phyloP scores from a whole-genome alignment of 1,140 invertebrate species.

The Platorchestia sp. region DNA sequence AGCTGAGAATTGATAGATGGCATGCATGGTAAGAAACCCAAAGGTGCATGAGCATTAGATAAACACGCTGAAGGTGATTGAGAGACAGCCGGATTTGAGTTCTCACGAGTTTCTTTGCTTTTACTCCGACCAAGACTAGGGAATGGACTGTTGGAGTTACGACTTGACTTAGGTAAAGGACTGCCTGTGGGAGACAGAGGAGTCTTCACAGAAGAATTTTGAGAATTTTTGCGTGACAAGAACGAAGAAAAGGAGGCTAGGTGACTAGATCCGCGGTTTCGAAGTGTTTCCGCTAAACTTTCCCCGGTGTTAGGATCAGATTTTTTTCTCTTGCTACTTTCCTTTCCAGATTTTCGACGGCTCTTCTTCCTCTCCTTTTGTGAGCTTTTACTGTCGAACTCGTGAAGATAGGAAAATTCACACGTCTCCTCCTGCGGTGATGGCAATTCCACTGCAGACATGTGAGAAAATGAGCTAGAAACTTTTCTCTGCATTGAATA shows the following conservation, averaged over 20 bases:
- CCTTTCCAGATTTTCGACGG: slow-evolving; percentile 79
- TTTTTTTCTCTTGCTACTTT: slow-evolving; percentile 80
- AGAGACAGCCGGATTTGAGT: background rate
- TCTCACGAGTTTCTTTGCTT: slow-evolving; percentile 59
- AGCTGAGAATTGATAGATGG: background rate
- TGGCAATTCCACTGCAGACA: slow-evolving; percentile 50
- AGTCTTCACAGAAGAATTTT: slow-evolving; percentile 63
- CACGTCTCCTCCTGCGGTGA: slow-evolving; percentile 74
- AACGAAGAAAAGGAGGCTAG: slow-evolving; percentile 61
- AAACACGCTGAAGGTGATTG: background rate
- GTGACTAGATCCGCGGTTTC: slow-evolving; percentile 63
- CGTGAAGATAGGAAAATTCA: slow-evolving; percentile 8
- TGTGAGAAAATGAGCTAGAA: background rate
- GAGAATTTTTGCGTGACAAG: slow-evolving; percentile 63
- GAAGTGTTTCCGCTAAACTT: slow-evolving; percentile 47
- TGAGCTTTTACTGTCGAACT: slow-evolving; percentile 70
- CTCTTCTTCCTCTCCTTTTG: slow-evolving; percentile 77
- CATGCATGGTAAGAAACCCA: slow-evolving; percentile 27
- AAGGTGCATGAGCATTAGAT: background rate
- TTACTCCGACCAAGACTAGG: slow-evolving; percentile 65
- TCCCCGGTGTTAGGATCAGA: slow-evolving; percentile 76
- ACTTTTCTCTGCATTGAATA: slow-evolving; percentile 14
- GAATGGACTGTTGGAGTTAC: slow-evolving; percentile 66
- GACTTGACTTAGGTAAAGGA: slow-evolving; percentile 63
- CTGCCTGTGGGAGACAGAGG: slow-evolving; percentile 67